Conservation (phyloP, 2,113 vertebrate species). For the Albula glossodonta region DNA sequence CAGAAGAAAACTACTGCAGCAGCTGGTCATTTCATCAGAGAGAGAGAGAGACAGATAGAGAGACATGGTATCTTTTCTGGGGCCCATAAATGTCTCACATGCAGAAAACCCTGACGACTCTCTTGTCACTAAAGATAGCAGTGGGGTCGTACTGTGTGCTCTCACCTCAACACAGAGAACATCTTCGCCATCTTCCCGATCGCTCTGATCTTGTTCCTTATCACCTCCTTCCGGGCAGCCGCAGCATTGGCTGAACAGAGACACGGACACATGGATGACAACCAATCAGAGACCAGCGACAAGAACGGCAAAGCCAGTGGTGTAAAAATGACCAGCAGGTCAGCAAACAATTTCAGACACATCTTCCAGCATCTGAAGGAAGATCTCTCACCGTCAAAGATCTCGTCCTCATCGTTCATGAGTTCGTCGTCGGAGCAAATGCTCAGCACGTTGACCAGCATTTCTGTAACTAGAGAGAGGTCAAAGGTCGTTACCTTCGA, state of each 20-base stretch:
- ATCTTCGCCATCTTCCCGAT: constrained; percentile 83
- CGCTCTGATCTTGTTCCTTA: constrained; percentile 80
- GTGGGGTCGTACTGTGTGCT: not conserved
- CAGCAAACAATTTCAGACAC: not conserved
- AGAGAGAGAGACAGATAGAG: too few relatives aligned
- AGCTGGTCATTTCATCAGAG: too few relatives aligned
- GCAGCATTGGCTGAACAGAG: constrained; percentile 73
- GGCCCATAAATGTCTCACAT: too few relatives aligned
- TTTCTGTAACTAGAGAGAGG: constrained; percentile 73
- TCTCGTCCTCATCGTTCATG: constrained; percentile 78
- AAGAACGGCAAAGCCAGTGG: not conserved
- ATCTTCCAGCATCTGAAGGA: not conserved
- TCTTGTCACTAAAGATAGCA: constrained; percentile 7
- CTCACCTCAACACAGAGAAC: constrained; percentile 78
- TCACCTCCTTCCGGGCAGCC: constrained; percentile 78
- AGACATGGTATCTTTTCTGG: too few relatives aligned
- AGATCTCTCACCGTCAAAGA: constrained; percentile 71
- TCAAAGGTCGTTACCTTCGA: not conserved
- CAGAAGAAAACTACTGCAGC: too few relatives aligned
- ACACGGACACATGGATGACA: constrained; percentile 16
- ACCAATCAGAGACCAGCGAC: not conserved
- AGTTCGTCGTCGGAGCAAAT: constrained; percentile 81
- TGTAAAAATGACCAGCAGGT: too few relatives aligned
- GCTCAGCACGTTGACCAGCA: constrained; percentile 80
- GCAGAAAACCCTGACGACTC: not conserved